Conservation (phyloP, 2,888 invertebrate genomes). For the Drosophila mercatorum region DNA sequence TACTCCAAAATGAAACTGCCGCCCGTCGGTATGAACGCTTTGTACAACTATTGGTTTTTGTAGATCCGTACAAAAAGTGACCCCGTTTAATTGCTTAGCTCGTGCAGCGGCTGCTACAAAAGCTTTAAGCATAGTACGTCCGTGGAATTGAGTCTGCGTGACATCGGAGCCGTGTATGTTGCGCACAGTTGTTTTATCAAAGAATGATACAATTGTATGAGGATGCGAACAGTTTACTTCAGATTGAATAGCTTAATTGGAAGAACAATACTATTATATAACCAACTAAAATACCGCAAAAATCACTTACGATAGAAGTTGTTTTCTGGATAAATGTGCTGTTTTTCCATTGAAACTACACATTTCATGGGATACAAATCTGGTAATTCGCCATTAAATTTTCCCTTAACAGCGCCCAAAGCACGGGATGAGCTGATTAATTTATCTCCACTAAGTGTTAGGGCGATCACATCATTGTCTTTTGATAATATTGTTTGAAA, state of each 20-base stretch:
- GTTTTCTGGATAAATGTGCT: constrained; percentile 88
- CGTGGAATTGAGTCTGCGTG: constrained; percentile 88
- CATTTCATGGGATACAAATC: constrained; percentile 91
- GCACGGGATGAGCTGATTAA: constrained; percentile 88
- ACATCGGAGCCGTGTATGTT: constrained; percentile 90
- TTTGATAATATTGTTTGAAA: constrained; percentile 87
- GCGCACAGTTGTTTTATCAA: constrained; percentile 87
- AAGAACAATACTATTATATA: neutral
- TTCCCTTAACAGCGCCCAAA: constrained; percentile 86
- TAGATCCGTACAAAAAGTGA: constrained; percentile 80
- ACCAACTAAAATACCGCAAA: neutral
- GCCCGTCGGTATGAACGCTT: constrained; percentile 92
- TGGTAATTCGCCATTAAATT: constrained; percentile 87
- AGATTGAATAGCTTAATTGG: constrained; percentile 63
- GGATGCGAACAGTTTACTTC: constrained; percentile 83
- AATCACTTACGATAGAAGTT: constrained; percentile 90
- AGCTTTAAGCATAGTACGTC: constrained; percentile 89
- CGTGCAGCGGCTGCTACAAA: constrained; percentile 91
- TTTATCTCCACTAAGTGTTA: constrained; percentile 88
- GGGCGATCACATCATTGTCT: constrained; percentile 87
- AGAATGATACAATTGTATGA: constrained; percentile 92
- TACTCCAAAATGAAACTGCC: constrained; percentile 91
- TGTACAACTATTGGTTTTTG: constrained; percentile 93
- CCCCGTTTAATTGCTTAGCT: constrained; percentile 90
- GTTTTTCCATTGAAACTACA: constrained; percentile 86